Conservation (phyloP, 2,113 vertebrate genomes). For the Gadus chalcogrammus region DNA sequence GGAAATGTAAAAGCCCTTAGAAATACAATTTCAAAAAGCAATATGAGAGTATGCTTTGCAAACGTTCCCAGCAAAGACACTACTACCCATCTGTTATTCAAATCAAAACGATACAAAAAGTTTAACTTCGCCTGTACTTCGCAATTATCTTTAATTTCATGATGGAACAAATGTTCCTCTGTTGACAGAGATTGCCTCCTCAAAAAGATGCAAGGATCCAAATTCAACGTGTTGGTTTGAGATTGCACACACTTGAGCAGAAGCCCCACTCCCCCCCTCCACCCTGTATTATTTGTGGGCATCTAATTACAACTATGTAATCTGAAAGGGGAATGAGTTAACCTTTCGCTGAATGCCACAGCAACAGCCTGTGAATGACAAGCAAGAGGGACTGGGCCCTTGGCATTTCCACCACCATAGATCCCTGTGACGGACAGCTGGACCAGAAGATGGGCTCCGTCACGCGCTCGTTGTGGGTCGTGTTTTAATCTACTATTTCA, state of each 20-base stretch:
- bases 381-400: constrained; percentile 34
- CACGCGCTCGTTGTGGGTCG: background rate
- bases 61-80: no score
- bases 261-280: constrained; percentile 26
- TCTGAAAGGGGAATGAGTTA: constrained; percentile 59
- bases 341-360: constrained; percentile 70
- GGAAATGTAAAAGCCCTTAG: no score
- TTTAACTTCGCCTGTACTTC: no score
- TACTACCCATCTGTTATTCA: no score
- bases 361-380: constrained; percentile 58
- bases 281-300: constrained; percentile 40
- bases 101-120: no score
- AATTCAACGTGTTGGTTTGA: background rate
- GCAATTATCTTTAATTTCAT: no score
- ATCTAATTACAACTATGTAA: constrained; percentile 67
- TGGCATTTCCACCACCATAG: constrained; percentile 47
- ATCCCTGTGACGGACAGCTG: constrained; percentile 55
- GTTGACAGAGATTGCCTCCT: no score
- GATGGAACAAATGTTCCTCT: no score
- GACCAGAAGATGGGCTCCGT: constrained; percentile 12
- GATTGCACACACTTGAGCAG: constrained; percentile 29
- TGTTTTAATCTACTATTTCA: background rate
- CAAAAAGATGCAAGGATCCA: background rate
- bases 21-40: no score
- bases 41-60: no score